Base-by-base conservation (phyloP, 2,797 vertebrate species). In the Nyctibius grandis region DNA sequence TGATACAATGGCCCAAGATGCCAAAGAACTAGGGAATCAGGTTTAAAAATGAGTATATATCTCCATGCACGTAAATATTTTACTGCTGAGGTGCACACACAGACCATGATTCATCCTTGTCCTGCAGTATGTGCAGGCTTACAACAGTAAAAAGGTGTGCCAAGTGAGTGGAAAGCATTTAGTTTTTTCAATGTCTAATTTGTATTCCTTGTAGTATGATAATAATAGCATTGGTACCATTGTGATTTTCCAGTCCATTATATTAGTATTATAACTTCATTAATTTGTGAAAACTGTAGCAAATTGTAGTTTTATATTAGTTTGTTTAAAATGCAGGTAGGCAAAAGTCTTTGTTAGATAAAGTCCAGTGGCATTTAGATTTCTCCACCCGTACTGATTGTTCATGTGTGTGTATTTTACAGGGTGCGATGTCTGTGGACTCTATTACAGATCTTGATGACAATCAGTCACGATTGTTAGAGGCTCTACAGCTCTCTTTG, bases 391-490 rank as follows among this genome's bases (percentile, higher is more conserved):
- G 2, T 53, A 5, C 74, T 89, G 72, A 91, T 85, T 19, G 23
- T 80, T 88, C 38, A 0, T 2, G 13, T 73, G 31, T 93, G 85
- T 97, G 18, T 97, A 42, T 93, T 95, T 97, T 96, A 85, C 98
- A 99, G 99, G 99, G 99, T 0, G 99, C 99, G 2, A 99, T 99
- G 98, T 99, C 99, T 88, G 99, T 99, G 98, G 99, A 99, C 98
- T 99, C 99, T 92, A 99, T 99, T 98, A 99, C 99, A 16, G 99
- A 99, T 97, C 98, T 99, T 91, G 99, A 99, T 93, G 99, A 99
- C 97, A 99, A 98, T 98, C 99, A 99, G 91, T 99, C 99, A 88
- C 98, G 99, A 95, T 98, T 99, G 60, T 97, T 99, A 96, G 99
- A 99, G 98, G 99, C 99, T 96, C 98, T 99, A 90, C 99, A 99